Percentiles rank a stretch among this genome's conserved stretches.
phyloP scores from a whole-genome alignment of 2,888 invertebrate species.

The Eledona agricola region DNA sequence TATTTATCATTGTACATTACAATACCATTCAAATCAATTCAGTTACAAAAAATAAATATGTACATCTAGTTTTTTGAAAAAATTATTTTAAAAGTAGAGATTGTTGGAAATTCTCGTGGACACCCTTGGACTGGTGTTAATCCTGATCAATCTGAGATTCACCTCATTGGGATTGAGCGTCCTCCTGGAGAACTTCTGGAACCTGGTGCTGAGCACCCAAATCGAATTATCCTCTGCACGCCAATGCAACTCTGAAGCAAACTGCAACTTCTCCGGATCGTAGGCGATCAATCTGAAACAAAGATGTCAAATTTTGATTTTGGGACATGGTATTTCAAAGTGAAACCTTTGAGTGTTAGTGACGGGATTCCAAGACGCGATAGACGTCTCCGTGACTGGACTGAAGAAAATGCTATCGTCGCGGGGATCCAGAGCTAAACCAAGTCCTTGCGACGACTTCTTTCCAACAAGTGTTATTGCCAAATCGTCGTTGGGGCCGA shows the following conservation, averaged over 20 bases:
- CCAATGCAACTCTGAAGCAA: conserved; percentile 79
- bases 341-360: conserved; percentile 75
- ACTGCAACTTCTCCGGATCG: conserved; percentile 77
- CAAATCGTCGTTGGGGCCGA: conserved; percentile 73
- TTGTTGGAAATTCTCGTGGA: conserved; percentile 60
- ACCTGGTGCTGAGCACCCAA: conserved; percentile 79
- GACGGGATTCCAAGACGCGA: conserved; percentile 81
- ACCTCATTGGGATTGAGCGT: conserved; percentile 73
- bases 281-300: conserved; percentile 73
- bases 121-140: conserved; percentile 48
- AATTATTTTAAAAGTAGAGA: conserved; percentile 46
- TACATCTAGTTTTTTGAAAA: neutral
- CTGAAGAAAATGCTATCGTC: conserved; percentile 82
- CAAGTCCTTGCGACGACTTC: conserved; percentile 86
- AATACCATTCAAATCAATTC: too few species aligned
- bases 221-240: conserved; percentile 73
- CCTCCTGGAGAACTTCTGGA: conserved; percentile 82
- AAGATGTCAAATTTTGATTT: conserved; percentile 11
- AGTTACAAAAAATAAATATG: conserved; percentile 9
- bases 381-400: conserved; percentile 81
- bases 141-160: conserved; percentile 77
- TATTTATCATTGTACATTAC: too few species aligned
- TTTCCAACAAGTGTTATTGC: conserved; percentile 81
- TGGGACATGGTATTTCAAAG: neutral
- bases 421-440: conserved; percentile 74